Conservation (phyloP, 2,888 invertebrate species). For the Nephrotoma guestfalica region DNA sequence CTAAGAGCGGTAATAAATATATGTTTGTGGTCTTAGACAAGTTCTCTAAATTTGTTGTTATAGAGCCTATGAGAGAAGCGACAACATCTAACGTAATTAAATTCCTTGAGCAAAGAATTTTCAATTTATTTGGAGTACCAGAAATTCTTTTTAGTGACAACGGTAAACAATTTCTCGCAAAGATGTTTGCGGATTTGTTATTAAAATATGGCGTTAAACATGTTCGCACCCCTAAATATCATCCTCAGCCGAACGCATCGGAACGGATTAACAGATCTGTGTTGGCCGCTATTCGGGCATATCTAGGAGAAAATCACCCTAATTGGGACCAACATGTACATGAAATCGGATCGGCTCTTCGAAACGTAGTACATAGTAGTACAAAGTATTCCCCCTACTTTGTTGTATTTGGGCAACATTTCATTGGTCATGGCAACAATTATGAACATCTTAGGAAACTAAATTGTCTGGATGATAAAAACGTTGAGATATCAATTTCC, state of each 20-base stretch:
- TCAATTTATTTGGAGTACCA: slow-evolving; percentile 15
- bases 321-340: no score
- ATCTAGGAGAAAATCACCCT: no score
- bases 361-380: no score
- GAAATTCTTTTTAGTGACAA: slow-evolving; percentile 12
- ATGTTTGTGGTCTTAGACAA: not conserved
- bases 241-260: slow-evolving; percentile 16
- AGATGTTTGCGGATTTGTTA: slow-evolving; percentile 7
- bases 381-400: no score
- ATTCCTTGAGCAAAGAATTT: slow-evolving; percentile 8
- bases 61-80: not conserved
- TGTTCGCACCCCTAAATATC: slow-evolving; percentile 13
- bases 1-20: no score
- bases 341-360: no score
- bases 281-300: not conserved
- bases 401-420: no score
- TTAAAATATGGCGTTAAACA: slow-evolving; percentile 9
- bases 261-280: slow-evolving; percentile 11
- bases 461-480: no score
- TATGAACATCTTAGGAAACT: no score
- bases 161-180: no score
- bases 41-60: not conserved
- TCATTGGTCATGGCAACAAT: no score
- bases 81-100: not conserved
- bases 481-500: no score